A percentile compares a stretch with the other conserved stretches of the same genome.
Conservation (phyloP, 2,888 invertebrate species). For the Germaria angustata region DNA sequence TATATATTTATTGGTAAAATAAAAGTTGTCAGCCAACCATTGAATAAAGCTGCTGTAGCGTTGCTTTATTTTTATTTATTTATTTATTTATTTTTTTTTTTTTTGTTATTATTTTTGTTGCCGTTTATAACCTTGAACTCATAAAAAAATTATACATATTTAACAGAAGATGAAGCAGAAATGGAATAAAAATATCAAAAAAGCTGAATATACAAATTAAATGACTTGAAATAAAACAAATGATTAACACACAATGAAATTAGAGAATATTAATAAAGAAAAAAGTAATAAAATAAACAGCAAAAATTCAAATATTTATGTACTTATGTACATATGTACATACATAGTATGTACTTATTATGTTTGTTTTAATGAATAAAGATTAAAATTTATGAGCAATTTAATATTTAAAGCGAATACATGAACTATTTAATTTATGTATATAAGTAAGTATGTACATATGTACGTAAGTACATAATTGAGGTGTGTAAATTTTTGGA, state of each 20-base stretch:
- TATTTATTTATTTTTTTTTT: background rate
- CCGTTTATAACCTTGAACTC: slow-evolving; percentile 65
- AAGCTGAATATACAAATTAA: slow-evolving; percentile 45
- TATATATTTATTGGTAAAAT: slow-evolving; percentile 50
- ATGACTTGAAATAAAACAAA: slow-evolving; percentile 55
- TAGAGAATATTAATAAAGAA: slow-evolving; percentile 50
- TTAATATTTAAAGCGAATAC: background rate
- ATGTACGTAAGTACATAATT: background rate
- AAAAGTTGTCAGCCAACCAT: slow-evolving; percentile 47
- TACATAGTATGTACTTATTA: background rate
- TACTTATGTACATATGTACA: too few relatives aligned
- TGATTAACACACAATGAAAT: slow-evolving; percentile 53
- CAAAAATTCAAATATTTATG: background rate
- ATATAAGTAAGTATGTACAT: too few relatives aligned
- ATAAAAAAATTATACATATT: slow-evolving; percentile 54
- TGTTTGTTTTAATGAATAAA: background rate
- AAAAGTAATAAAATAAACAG: slow-evolving; percentile 7
- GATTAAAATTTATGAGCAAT: background rate
- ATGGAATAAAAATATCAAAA: slow-evolving; percentile 23
- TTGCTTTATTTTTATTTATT: too few relatives aligned
- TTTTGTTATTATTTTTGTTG: slow-evolving; percentile 4
- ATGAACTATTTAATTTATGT: background rate
- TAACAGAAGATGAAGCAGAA: slow-evolving; percentile 33
- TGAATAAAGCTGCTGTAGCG: slow-evolving; percentile 35
- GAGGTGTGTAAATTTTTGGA: background rate